Evolutionary conservation across 2,888 invertebrate genomes (phyloP), one percentile per base, ranked within the genome.

Genomic region (Encarsia formosa): DNA sequence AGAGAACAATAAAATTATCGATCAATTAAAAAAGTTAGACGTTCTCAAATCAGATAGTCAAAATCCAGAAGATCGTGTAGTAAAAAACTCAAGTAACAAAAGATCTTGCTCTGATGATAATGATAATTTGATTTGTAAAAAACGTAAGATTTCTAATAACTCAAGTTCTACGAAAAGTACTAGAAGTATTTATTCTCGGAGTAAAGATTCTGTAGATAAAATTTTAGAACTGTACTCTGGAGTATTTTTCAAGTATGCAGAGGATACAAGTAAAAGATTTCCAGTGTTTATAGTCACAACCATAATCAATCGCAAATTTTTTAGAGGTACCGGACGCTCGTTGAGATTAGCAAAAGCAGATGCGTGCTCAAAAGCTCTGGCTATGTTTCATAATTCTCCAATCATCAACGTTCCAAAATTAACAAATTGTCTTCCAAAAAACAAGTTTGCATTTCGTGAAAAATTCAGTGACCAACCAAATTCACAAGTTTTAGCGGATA

Each of bases 311-410:
- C 85, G 84, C 9, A 80, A 83, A 61, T 81, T 79, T 47, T 94
- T 87, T 67, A 82, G 86, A 69, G 94, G 93, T 26, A 86, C 87
- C 55, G 95, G 94, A 6, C 87, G 91, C 0, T 94, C 91, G 65
- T 96, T 96, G 76, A 94, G 93, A 75, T 75, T 88, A 63, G 94
- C 94, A 0, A 96, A 94, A 78, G 81, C 89, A 53, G 88, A 92
- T 1, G 93, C 93, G 1, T 92, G 94, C 2, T 82, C 89, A 57
- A 83, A 87, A 0, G 92, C 92, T 0, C 75, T 95, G 13, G 84
- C 86, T 23, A 80, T 80, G 66, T 64, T 79, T 46, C 61, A 66
- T 40, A 73, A 73, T 50, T 70, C 73, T 13, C 74, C 73, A 22
- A 70, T 71, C 4, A 73, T 72, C 63, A 71, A 72, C 43, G 67